Evolutionary conservation across 2,888 invertebrate genomes (phyloP), one percentile per base, ranked within the genome.

Genomic region (Girardia tigrina): DNA sequence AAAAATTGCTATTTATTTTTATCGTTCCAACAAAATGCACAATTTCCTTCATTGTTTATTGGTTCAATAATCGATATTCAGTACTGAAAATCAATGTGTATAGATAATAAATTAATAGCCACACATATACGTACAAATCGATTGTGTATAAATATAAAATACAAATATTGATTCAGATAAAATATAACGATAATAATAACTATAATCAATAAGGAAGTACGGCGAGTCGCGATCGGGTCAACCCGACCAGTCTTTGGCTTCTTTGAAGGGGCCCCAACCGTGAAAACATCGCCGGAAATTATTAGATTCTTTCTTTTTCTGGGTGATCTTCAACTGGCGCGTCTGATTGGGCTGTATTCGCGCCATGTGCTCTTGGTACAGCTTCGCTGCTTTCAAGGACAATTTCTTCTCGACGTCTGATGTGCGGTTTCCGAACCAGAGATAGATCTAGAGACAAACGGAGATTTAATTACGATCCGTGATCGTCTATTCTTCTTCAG

Each of bases 331-430:
- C 78, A 98, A 87, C 86, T 95, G 95, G 77, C 98, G 87, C 0
- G 90, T 90, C 77, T 87, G 88, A 36, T 94, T 92, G 0, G 94
- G 91, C 83, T 97, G 94, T 85, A 95, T 92, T 26, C 91, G 91
- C 81, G 93, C 88, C 88, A 97, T 88, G 85, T 98, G 94, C 85
- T 97, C 95, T 79, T 97, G 92, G 84, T 98, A 99, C 29, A 98
- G 95, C 91, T 94, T 72, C 8, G 76, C 76, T 6, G 75, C 72
- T 29, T 77, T 29, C n/a, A 77, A 27, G 0, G 97, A 94, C 75
- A 99, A 87, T 86, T 99, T 99, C 77, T 95, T 93, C 86, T 99
- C 98, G 1, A 99, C 95, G 86, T 99, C 97, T 77, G 94, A 94
- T 82, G 95, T 94, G 80, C 90, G 90, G 76, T 93, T 89, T 12